These are phyloP conservation scores for Diabrotica balteata DNA, from an alignment of 2,888 invertebrate genomes.

Conservation along the genomic window DNA sequence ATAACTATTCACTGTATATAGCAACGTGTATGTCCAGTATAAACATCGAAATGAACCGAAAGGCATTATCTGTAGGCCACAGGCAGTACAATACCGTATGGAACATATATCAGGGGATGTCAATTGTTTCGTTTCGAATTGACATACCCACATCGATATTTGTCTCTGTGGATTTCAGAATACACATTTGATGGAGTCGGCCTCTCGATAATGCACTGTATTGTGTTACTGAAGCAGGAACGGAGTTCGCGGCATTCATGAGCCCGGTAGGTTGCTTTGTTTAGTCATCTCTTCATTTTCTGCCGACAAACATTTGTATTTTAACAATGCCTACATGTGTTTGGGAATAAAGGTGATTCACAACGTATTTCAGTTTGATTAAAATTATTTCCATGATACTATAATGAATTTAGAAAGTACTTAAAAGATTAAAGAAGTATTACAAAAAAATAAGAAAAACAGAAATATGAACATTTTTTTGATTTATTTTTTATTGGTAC, in stretches of 20 bases:
- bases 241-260: slow-evolving; percentile 6
- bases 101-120: slow-evolving; percentile 45
- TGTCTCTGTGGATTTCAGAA: slow-evolving; percentile 34
- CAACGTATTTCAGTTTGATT: no score
- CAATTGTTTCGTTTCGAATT: slow-evolving; percentile 45
- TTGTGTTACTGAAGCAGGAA: slow-evolving; percentile 27
- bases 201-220: slow-evolving; percentile 26
- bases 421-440: no score
- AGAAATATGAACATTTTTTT: no score
- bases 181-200: slow-evolving; percentile 30
- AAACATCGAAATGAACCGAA: slow-evolving; percentile 42
- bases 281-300: slow-evolving; percentile 1
- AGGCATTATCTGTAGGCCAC: slow-evolving; percentile 45
- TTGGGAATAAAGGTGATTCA: no score
- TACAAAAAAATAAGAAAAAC: no score
- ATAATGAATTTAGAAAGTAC: no score
- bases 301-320: background rate
- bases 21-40: slow-evolving; percentile 18
- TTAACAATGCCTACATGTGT: no score
- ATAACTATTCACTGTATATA: slow-evolving; percentile 22
- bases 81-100: slow-evolving; percentile 41
- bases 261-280: background rate
- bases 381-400: no score
- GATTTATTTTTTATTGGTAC: no score
- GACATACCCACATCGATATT: slow-evolving; percentile 40